Evolutionary conservation across 2,113 vertebrate genomes (phyloP), one percentile per base, ranked within the genome.

Genomic region (Catharus minimus): DNA sequence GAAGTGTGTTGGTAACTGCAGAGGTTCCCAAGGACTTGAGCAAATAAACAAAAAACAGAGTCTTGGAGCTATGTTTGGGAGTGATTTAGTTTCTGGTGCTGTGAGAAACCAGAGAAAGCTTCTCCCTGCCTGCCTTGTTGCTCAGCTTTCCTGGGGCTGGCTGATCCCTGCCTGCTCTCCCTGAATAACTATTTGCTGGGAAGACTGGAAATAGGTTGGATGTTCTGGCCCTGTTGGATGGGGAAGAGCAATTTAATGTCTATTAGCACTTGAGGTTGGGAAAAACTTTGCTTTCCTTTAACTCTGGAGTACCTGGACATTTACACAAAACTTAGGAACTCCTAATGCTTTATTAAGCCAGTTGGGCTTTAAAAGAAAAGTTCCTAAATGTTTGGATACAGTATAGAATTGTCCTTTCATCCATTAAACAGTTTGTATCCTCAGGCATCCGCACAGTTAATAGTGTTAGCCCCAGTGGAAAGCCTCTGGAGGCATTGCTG

Each of bases 1-100:
- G 74, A 94, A 91, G 47, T 80, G 68, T 84, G 87, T 93, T 94
- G 83, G 79, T 93, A 93, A 89, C 93, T 93, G 89, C 90, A 91
- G 68, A 90, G 82, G 60, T 91, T 96, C 86, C 88, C 85, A 85
- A 77, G 85, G 82, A 91, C 90, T 91, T 80, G 30, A 73, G 72
- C 73, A 96, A 93, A 93, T 92, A 94, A 97, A 94, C 69, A 88
- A 88, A 95, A 88, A 32, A 0, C 7, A 5, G 79, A 80, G 46
- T 87, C 82, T 49, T 60, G 53, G 75, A 95, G 73, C 67, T 15
- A 3, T 6, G 4, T 62, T 56, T 84, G 74, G 41, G 47, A 93
- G 43, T 30, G 36, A 57, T 92, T 53, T 62, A 8, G 32, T 89
- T 93, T 85, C 82, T 90, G 64, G 62, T 66, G 41, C 76, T 68